Percentiles rank a stretch among this genome's conserved stretches.
These are phyloP conservation scores for Parambassis ranga DNA, from an alignment of 2,797 vertebrate species.

Conservation along the genomic window DNA sequence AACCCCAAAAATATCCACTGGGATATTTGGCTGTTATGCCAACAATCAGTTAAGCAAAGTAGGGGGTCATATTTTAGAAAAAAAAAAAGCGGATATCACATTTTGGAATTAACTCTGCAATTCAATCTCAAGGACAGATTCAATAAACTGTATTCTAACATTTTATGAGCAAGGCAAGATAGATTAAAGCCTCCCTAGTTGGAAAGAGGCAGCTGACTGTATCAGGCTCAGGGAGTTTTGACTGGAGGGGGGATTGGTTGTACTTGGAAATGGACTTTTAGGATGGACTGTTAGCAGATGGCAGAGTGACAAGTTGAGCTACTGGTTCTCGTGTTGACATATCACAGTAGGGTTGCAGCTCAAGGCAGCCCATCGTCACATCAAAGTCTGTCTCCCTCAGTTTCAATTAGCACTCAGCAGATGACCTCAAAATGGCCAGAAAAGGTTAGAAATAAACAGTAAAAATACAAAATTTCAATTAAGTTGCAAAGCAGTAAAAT, in stretches of 20 bases:
- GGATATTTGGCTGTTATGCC: constrained; percentile 15
- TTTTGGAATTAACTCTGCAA: constrained; percentile 57
- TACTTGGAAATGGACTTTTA: constrained; percentile 51
- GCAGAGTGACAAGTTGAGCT: constrained; percentile 64
- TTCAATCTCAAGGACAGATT: constrained; percentile 47
- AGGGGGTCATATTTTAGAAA: constrained; percentile 40
- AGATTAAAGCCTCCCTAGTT: constrained; percentile 30
- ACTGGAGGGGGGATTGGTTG: constrained; percentile 16
- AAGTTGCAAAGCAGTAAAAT: background rate
- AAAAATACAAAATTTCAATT: background rate
- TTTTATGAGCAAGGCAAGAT: constrained; percentile 31
- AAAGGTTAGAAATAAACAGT: background rate
- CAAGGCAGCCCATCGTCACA: constrained; percentile 50
- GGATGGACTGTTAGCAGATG: constrained; percentile 60
- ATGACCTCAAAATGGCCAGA: constrained; percentile 1
- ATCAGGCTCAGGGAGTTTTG: constrained; percentile 10
- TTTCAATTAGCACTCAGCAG: constrained; percentile 27
- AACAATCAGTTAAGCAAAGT: constrained; percentile 37
- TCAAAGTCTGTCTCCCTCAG: constrained; percentile 34
- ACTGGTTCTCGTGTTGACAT: constrained; percentile 59
- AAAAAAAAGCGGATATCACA: constrained; percentile 29
- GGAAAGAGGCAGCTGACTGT: constrained; percentile 30
- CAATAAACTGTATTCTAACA: constrained; percentile 46
- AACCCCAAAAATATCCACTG: constrained; percentile 28
- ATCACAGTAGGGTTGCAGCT: constrained; percentile 53